Evolutionary conservation across 1,140 invertebrate genomes (phyloP).

Genomic region (Halictus rubicundus): DNA sequence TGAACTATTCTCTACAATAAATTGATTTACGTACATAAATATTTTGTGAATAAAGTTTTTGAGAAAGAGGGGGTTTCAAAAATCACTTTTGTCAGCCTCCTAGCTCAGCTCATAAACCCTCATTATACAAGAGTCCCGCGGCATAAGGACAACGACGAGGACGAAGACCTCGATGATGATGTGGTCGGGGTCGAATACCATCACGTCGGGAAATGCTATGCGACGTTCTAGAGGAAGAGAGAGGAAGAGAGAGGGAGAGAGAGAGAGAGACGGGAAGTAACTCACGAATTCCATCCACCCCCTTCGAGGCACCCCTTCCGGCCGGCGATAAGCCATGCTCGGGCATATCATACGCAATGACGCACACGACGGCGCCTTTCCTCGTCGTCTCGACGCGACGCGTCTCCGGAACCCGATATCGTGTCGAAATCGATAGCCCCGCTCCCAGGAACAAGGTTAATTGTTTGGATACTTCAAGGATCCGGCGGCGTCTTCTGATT

Average conservation of each 20-base stretch:
- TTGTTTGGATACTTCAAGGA: background rate
- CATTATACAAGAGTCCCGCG: slow-evolving; percentile 55
- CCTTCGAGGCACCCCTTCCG: background rate
- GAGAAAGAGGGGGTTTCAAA: no score
- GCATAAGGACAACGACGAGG: background rate
- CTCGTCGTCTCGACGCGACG: background rate
- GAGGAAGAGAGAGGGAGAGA: no score
- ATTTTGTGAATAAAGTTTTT: no score
- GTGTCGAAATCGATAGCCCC: background rate
- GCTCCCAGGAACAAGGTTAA: background rate
- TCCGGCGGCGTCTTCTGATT: background rate
- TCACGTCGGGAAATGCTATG: slow-evolving; percentile 61
- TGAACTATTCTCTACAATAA: no score
- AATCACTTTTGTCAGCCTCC: no score
- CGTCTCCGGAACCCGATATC: background rate
- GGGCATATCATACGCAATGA: slow-evolving; percentile 38
- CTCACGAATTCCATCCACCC: slow-evolving; percentile 39
- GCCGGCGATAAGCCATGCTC: slow-evolving; percentile 27
- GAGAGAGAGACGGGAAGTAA: slow-evolving; percentile 7
- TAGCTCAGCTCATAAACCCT: no score
- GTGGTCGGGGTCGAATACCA: slow-evolving; percentile 52
- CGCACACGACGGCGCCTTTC: slow-evolving; percentile 30
- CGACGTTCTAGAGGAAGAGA: slow-evolving; percentile 2
- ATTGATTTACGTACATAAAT: no score
- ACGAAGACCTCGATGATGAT: slow-evolving; percentile 11